These are phyloP conservation scores for Diabrotica virgifera DNA, from an alignment of 1,140 invertebrate genomes.

Conservation along the genomic window DNA sequence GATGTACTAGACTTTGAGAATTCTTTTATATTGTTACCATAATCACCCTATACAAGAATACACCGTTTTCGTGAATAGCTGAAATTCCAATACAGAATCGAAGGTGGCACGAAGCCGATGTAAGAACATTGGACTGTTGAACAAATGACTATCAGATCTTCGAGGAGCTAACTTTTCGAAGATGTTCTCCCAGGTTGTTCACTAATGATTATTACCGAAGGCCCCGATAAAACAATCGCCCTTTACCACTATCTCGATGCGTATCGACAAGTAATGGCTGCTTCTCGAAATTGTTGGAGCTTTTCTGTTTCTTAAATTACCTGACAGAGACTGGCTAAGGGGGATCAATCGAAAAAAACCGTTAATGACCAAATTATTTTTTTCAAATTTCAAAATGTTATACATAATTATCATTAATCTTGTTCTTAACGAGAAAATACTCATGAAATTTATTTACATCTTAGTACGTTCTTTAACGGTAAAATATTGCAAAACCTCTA, in stretches of 20 bases:
- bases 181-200: slow-evolving; percentile 17
- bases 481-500: no score
- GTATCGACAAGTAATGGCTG: slow-evolving; percentile 34
- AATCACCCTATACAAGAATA: no score
- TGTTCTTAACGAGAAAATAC: no score
- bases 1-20: background rate
- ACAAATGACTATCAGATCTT: background rate
- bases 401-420: no score
- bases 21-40: background rate
- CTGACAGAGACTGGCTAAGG: background rate
- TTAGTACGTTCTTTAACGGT: no score
- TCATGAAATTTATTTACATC: no score
- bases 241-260: slow-evolving; percentile 27
- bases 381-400: no score
- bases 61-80: background rate
- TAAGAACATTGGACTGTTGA: background rate
- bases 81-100: background rate
- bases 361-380: no score
- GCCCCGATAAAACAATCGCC: slow-evolving; percentile 34
- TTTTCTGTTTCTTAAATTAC: slow-evolving; percentile 23
- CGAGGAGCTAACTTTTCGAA: background rate
- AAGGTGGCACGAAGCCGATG: background rate
- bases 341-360: no score
- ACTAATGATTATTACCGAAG: slow-evolving; percentile 33
- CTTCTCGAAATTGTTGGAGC: slow-evolving; percentile 24